phyloP scores from a whole-genome alignment of 2,113 vertebrate genomes.

The Leiothrix lutea region DNA sequence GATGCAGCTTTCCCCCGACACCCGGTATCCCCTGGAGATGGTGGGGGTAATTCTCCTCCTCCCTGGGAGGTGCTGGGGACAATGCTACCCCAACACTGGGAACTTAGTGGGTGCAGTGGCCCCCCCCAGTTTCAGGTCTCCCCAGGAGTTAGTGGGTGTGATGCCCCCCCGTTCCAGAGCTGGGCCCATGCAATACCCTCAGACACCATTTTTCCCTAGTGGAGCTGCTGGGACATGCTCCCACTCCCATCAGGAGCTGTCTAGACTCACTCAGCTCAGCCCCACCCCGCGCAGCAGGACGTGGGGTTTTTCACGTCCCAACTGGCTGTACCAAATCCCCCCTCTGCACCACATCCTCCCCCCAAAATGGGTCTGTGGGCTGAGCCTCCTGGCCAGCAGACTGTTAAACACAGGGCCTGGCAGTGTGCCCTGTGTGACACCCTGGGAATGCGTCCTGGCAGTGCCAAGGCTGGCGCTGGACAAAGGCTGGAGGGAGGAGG shows the following conservation, averaged over 20 bases:
- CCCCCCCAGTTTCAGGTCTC: fast-evolving
- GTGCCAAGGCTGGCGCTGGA: neutral
- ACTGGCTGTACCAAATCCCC: neutral
- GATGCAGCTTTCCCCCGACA: no score
- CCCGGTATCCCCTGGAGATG: neutral
- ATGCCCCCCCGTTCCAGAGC: fast-evolving
- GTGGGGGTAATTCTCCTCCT: neutral
- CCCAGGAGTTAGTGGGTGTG: neutral
- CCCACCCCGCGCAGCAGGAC: neutral
- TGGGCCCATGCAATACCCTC: neutral
- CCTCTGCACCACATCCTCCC: neutral
- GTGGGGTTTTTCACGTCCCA: neutral
- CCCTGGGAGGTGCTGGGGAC: neutral
- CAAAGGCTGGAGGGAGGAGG: neutral
- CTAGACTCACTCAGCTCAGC: fast-evolving
- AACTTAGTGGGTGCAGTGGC: neutral
- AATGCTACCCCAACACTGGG: fast-evolving
- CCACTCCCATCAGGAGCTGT: neutral
- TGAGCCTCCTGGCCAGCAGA: neutral
- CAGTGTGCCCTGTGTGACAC: neutral
- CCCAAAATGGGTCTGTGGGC: neutral
- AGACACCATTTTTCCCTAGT: fast-evolving
- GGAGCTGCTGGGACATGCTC: neutral
- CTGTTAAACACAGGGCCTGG: neutral
- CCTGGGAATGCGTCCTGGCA: neutral